These are phyloP conservation scores for Antedon mediterranea DNA, from an alignment of 53 echinoderm and acorn worm species.

Conservation along the genomic window DNA sequence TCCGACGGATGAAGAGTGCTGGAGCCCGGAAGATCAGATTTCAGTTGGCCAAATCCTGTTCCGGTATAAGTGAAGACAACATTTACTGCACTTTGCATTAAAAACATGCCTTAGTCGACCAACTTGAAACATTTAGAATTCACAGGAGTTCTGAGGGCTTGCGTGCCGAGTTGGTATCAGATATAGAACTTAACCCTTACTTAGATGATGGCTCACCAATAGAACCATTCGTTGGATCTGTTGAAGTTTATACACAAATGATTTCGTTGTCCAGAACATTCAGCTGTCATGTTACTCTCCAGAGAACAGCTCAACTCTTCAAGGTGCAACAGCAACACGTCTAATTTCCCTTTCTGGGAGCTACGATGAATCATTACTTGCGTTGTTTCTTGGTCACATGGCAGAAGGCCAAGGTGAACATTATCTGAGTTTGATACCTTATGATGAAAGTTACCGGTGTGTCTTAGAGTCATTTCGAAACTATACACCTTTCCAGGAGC, in stretches of 20 bases:
- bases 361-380: slow-evolving; percentile 4
- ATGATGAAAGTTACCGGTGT: background rate
- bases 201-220: background rate
- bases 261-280: slow-evolving; percentile 4
- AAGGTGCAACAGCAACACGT: slow-evolving; percentile 6
- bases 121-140: slow-evolving; percentile 1
- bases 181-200: background rate
- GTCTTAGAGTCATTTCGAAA: background rate
- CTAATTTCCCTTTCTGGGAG: background rate
- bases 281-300: slow-evolving; percentile 10
- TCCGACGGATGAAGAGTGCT: background rate
- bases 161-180: background rate
- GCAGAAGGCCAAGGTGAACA: slow-evolving; percentile 19
- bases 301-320: slow-evolving; percentile 7
- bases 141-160: background rate
- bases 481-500: background rate
- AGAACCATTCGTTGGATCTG: background rate
- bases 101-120: background rate
- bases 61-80: background rate
- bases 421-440: background rate
- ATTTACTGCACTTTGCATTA: background rate
- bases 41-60: background rate
- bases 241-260: background rate
- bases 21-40: background rate
- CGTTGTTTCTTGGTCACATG: slow-evolving; percentile 6